Evolutionary conservation across 2,888 invertebrate genomes (phyloP).

Genomic region (Brachyptera risi): DNA sequence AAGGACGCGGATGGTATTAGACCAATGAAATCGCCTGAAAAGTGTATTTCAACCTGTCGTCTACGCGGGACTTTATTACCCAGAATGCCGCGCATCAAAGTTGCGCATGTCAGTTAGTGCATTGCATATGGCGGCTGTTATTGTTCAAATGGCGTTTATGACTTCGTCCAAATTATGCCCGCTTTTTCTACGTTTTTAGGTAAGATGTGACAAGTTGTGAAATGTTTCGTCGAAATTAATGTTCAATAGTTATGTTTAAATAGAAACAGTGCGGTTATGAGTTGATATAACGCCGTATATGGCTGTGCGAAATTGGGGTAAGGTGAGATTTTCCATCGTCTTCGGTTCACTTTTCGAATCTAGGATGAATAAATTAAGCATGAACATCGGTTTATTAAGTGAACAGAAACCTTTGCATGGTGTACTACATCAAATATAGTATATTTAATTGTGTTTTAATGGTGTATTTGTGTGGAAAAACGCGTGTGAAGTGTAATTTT

Average conservation of each 20-base stretch:
- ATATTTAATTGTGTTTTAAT: conserved; percentile 23
- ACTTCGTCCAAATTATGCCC: conserved; percentile 49
- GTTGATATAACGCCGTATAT: conserved; percentile 32
- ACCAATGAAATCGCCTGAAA: conserved; percentile 36
- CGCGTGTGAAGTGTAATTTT: conserved; percentile 28
- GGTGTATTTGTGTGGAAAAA: conserved; percentile 19
- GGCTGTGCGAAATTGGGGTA: conserved; percentile 34
- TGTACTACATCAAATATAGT: conserved; percentile 13
- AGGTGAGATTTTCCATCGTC: conserved; percentile 34
- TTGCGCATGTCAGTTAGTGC: conserved; percentile 72
- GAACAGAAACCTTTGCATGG: conserved; percentile 16
- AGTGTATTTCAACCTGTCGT: conserved; percentile 34
- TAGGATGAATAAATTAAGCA: conserved; percentile 32
- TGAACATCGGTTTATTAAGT: conserved; percentile 23
- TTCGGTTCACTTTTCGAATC: conserved; percentile 35
- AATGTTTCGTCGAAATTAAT: conserved; percentile 32
- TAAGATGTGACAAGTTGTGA: conserved; percentile 39
- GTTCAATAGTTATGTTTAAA: conserved; percentile 29
- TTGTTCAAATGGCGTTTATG: conserved; percentile 86
- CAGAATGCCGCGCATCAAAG: conserved; percentile 46
- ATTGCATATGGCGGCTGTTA: conserved; percentile 99
- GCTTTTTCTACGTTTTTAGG: conserved; percentile 48
- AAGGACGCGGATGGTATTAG: conserved; percentile 24
- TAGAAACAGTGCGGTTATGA: conserved; percentile 28
- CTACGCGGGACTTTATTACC: conserved; percentile 44